These are phyloP conservation scores for Drosophila truncata DNA, from an alignment of 1,140 invertebrate genomes.

Conservation along the genomic window DNA sequence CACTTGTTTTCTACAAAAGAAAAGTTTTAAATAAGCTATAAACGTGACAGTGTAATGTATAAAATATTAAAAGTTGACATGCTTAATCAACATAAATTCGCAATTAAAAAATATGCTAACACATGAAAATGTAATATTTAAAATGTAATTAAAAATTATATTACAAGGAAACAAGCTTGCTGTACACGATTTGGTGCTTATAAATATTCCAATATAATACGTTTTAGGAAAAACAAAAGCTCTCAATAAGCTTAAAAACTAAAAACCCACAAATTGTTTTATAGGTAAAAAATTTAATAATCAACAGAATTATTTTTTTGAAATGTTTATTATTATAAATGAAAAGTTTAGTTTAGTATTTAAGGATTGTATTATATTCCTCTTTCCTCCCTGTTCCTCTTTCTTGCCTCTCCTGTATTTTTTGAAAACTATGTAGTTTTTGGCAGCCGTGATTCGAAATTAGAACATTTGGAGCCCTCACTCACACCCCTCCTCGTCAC, in stretches of 20 bases:
- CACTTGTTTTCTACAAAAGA: not conserved
- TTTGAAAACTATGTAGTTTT: conserved; percentile 1
- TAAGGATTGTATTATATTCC: too few relatives aligned
- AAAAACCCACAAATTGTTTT: not conserved
- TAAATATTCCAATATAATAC: not conserved
- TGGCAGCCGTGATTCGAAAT: conserved; percentile 8
- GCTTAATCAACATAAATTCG: not conserved
- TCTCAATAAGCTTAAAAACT: not conserved
- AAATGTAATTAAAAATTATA: not conserved
- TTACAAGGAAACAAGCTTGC: not conserved
- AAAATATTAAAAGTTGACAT: not conserved
- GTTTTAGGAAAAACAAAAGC: not conserved
- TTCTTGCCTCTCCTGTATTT: not conserved
- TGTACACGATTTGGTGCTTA: not conserved
- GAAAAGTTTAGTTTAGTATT: not conserved
- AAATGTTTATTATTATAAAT: too few relatives aligned
- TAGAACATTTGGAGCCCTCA: conserved; percentile 9
- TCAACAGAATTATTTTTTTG: not conserved
- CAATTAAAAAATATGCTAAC: too few relatives aligned
- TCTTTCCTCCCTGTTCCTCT: too few relatives aligned
- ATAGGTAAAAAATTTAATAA: not conserved
- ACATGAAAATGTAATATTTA: too few relatives aligned
- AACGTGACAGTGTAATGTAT: not conserved
- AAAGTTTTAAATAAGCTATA: not conserved
- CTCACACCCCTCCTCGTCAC: not conserved